phyloP scores from a whole-genome alignment of 2,888 invertebrate species.

The Aspidiotus rigidus region DNA sequence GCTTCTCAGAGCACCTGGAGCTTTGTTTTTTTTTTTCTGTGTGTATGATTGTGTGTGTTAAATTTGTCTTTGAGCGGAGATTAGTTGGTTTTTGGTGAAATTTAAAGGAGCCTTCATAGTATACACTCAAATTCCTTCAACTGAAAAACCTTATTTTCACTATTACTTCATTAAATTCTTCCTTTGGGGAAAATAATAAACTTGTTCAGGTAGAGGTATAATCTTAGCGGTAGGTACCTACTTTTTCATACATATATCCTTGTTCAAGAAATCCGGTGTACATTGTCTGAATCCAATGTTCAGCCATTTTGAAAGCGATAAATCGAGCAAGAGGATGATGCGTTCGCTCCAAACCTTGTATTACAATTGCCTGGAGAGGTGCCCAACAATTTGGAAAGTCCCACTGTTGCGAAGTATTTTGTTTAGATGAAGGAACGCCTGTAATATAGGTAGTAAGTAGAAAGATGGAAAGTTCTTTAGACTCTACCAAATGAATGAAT shows the following conservation, averaged over 20 bases:
- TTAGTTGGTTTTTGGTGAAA: too few relatives aligned
- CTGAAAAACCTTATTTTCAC: too few relatives aligned
- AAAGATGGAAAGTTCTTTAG: neutral
- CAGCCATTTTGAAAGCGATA: constrained; percentile 43
- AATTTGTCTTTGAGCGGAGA: too few relatives aligned
- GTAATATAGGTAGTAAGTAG: neutral
- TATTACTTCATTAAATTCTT: too few relatives aligned
- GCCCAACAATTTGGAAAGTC: constrained; percentile 37
- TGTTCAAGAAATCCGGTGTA: constrained; percentile 39
- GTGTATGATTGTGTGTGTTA: too few relatives aligned
- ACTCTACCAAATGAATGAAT: neutral
- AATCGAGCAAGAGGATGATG: constrained; percentile 40
- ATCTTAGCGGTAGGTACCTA: constrained; percentile 35
- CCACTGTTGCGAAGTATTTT: constrained; percentile 37
- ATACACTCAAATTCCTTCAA: too few relatives aligned
- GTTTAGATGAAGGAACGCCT: constrained; percentile 36
- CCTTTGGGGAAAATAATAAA: too few relatives aligned
- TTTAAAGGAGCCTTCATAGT: too few relatives aligned
- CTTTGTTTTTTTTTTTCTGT: too few relatives aligned
- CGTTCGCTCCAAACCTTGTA: constrained; percentile 36
- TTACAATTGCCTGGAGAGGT: constrained; percentile 37
- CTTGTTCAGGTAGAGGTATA: too few relatives aligned
- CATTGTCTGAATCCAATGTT: constrained; percentile 43
- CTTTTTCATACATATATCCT: constrained; percentile 43
- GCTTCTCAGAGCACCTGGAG: too few relatives aligned